Evolutionary conservation across 1,140 invertebrate species (phyloP), one percentile per base, ranked within the genome.

Genomic region (Thrips palmi): DNA sequence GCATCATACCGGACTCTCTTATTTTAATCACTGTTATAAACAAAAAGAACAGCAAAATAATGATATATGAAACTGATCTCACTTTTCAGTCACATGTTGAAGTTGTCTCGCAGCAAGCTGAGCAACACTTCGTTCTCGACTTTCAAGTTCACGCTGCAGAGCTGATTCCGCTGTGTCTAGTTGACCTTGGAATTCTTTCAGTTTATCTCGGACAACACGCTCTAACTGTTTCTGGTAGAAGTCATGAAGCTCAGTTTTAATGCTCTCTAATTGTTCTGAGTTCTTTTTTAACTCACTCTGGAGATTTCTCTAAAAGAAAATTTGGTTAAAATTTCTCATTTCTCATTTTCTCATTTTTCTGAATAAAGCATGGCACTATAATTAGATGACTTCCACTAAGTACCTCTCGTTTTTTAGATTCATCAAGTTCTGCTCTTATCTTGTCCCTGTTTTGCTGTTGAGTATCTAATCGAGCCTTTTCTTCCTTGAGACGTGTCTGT

Each of bases 211-310:
- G 2, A 85, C 77, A 2, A 80, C 73, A 29, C 70, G 64, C 39
- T 85, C 78, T 20, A 85, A 58, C 57, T 85, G 79, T 39, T 73
- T 71, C 50, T 85, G 80, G 49, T 83, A 85, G 47, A 77, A 70
- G 15, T 67, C 63, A 48, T 75, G 71, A 7, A 82, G 53, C 41
- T 80, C 74, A 6, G 60, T 56, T 45, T 73, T 73, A 37, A 71
- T 70, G 5, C 66, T 56, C 31, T 82, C 76, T 8, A 77, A 49
- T 33, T 73, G 58, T 42, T 62, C 64, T 36, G 58, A 61, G 14
- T 62, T 51, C 20, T 50, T 52, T 40, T 65, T 65, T 1, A 63
- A 49, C 50, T 77, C 69, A 18, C 64, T 60, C 47, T 67, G 62
- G 2, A 65, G 51, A 18, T 46, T 42, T 55, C 66, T 67, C 70